Evolutionary conservation across 2,113 vertebrate genomes (phyloP).

Genomic region (Podarcis cretensis): DNA sequence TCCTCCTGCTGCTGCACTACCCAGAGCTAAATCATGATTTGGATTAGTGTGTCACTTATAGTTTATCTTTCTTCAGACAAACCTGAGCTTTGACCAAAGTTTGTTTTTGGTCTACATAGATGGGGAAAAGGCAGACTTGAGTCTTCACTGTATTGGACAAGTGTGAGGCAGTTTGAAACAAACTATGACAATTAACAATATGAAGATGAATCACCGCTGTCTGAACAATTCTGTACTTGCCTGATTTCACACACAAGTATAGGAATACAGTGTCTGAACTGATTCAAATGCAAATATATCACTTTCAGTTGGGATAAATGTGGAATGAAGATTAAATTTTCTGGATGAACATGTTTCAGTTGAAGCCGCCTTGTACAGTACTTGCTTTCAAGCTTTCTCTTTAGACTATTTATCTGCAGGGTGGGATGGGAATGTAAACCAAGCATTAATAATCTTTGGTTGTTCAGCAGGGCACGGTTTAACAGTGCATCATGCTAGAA

Average conservation of each 20-base stretch:
- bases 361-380: not conserved
- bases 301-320: not conserved
- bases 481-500: not conserved
- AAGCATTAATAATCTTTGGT: not conserved
- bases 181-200: not conserved
- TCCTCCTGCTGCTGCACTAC: too few relatives aligned
- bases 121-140: not conserved
- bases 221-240: not conserved
- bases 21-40: too few relatives aligned
- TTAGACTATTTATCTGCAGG: not conserved
- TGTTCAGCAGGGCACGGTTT: not conserved
- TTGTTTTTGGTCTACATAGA: too few relatives aligned
- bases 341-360: not conserved
- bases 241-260: not conserved
- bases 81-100: too few relatives aligned
- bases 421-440: not conserved
- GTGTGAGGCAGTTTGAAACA: not conserved
- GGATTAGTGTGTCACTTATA: too few relatives aligned
- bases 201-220: not conserved
- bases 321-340: not conserved
- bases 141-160: not conserved
- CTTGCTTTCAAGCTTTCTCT: not conserved
- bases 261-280: not conserved
- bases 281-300: not conserved
- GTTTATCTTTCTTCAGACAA: too few relatives aligned